Evolutionary conservation across 2,888 invertebrate genomes (phyloP).

Genomic region (Xestia ashworthii): DNA sequence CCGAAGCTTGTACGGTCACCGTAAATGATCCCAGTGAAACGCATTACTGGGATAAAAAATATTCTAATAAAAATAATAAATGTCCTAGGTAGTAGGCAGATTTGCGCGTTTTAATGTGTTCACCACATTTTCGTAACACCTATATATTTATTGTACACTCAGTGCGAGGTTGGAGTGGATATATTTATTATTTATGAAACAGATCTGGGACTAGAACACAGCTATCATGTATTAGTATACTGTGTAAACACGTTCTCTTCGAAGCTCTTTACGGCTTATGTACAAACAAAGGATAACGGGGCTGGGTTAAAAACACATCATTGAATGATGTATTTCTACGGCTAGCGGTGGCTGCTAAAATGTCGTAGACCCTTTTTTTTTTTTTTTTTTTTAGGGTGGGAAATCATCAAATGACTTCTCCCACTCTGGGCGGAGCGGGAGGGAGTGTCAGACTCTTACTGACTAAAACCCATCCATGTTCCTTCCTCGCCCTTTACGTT

Average conservation of each 20-base stretch:
- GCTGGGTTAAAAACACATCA: background rate
- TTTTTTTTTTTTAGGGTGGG: too few relatives aligned
- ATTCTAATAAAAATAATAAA: too few relatives aligned
- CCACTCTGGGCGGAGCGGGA: too few relatives aligned
- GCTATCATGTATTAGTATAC: background rate
- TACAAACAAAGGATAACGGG: background rate
- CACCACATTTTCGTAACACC: background rate
- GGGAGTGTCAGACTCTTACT: too few relatives aligned
- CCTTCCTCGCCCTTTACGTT: too few relatives aligned
- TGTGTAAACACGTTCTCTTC: background rate
- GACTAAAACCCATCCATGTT: too few relatives aligned
- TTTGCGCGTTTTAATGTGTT: background rate
- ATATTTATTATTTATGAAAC: conserved; percentile 16
- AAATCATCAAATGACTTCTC: too few relatives aligned
- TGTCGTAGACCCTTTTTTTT: background rate
- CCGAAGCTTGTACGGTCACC: background rate
- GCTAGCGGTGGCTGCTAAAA: background rate
- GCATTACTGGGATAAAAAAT: background rate
- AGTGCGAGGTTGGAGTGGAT: background rate
- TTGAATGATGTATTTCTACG: background rate
- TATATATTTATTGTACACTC: background rate
- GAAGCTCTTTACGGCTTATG: background rate
- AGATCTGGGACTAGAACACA: background rate
- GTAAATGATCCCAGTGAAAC: background rate
- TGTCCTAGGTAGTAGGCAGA: too few relatives aligned